phyloP scores from a whole-genome alignment of 1,140 invertebrate genomes.

The Planococcus citri region DNA sequence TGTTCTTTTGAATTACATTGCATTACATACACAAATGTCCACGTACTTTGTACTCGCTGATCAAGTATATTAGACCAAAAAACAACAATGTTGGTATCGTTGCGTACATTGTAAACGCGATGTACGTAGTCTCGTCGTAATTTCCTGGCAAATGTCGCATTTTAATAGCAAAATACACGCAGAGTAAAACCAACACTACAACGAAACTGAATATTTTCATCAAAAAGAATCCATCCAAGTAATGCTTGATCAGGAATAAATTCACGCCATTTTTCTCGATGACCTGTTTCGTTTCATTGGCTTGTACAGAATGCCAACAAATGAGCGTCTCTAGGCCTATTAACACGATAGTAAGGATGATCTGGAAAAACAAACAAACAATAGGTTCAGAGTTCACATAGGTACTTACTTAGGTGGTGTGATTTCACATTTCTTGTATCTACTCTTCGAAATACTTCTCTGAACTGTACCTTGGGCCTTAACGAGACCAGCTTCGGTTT shows the following conservation, averaged over 20 bases:
- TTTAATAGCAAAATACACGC: slow-evolving; percentile 60
- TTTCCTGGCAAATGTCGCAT: slow-evolving; percentile 61
- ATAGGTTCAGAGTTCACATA: no score
- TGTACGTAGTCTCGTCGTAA: slow-evolving; percentile 57
- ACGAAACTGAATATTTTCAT: slow-evolving; percentile 62
- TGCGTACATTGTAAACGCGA: slow-evolving; percentile 31
- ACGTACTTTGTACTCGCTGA: no score
- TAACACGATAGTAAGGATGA: no score
- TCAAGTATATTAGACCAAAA: neutral
- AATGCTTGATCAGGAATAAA: neutral
- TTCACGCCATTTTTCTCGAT: neutral
- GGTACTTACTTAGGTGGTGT: no score
- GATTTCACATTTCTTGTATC: no score
- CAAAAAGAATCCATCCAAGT: slow-evolving; percentile 65
- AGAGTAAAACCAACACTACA: slow-evolving; percentile 57
- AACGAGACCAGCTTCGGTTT: slow-evolving; percentile 47
- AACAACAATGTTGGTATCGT: neutral
- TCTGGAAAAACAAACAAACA: no score
- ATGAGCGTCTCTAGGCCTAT: no score
- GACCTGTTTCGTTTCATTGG: neutral
- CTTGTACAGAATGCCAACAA: neutral
- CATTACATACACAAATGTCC: no score
- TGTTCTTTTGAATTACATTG: no score
- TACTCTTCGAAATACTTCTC: no score
- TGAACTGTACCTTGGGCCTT: slow-evolving; percentile 30